Base-by-base conservation (phyloP, 2,113 vertebrate genomes). In the Plecturocebus donacophilus region DNA sequence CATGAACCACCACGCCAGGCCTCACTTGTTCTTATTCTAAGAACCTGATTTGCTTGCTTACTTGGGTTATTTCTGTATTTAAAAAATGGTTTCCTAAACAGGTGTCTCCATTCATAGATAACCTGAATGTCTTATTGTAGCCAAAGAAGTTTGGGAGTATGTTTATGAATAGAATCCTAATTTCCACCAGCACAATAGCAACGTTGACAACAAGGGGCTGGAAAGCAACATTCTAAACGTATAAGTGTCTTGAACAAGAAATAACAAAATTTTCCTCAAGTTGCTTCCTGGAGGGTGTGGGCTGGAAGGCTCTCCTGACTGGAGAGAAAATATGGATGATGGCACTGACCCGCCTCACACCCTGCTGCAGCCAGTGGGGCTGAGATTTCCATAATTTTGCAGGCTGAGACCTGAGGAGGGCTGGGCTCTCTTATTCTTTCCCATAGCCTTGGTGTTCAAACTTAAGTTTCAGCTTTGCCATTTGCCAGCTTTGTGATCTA, bases 51-150 rank as follows among this genome's bases (percentile, higher is more conserved):
- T 16, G 58, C 83, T 58, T 93, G 94, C 42, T 93, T 95, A 88
- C 42, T 94, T 97, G 95, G 19, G 66, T 94, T 96, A 94, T 95
- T 97, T 94, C 71, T 82, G n/a, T 64, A 90, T 76, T 76, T 0
- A 3, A 93, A 88, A 76, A 70, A 45, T 93, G 75, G 56, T 95
- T 97, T 86, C 85, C 49, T 85, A 42, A 94, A 25, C 75, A 87
- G 42, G 35, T 45, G 32, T 52, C 86, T 92, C 20, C 94, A 45
- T 96, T 96, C 79, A 70, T 76, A 5, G 2, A 14, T 56, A 81
- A 81, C 42, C 45, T 2, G 0, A 86, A 56, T 96, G 68, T 70
- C 89, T 97, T 97, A 97, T 92, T 56, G 81, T 64, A 94, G 75
- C 56, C 88, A 88, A 58, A 73, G 32, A 70, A 75, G 45, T 47